Base-by-base conservation (phyloP, 2,113 vertebrate species). In the Oxygymnocypris stewartii region DNA sequence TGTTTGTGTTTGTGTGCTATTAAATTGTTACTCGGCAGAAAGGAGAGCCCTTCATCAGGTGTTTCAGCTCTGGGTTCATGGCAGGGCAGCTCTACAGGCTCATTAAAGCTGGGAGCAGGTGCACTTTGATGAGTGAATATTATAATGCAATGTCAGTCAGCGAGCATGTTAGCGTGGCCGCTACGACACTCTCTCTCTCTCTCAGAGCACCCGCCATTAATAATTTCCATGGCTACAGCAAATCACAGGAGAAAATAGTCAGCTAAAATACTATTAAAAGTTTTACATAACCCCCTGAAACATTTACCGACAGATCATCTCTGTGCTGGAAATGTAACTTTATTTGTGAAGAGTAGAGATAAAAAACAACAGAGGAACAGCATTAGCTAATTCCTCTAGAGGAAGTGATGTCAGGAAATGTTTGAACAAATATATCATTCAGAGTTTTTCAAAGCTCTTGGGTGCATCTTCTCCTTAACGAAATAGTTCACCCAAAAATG, bases 41-140 rank as follows among this genome's bases (percentile, higher is more conserved):
- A 77, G 61, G 85, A 67, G n/a, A 12, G 78, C 89, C 25, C 90
- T 90, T 79, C 79, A 88, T 92, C 87, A 88, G 88, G 49, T 61
- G 86, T 75, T 89, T 86, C 81, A 82, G 83, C 57, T 78, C 87
- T 88, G 87, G 87, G 84, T 89, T 91, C 83, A 86, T 85, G 88
- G 63, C 82, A 88, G 87, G 82, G 57, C 54, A 90, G 90, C 87
- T 90, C 88, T 90, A 87, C 88, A 85, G 79, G 84, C 89, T 93
- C 89, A 92, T 94, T 93, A 92, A 88, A 90, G 83, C 85, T 73
- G 86, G 91, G 89, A 94, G 94, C 93, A 94, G 94, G 94, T 95
- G 93, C 90, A 90, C 86, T 90, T 84, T 87, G 59, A 84, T 83
- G 84, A 92, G 83, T 89, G 91, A 91, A 89, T 90, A 90, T 91